Conservation (phyloP, 2,113 vertebrate genomes). For the Mastomys coucha region DNA sequence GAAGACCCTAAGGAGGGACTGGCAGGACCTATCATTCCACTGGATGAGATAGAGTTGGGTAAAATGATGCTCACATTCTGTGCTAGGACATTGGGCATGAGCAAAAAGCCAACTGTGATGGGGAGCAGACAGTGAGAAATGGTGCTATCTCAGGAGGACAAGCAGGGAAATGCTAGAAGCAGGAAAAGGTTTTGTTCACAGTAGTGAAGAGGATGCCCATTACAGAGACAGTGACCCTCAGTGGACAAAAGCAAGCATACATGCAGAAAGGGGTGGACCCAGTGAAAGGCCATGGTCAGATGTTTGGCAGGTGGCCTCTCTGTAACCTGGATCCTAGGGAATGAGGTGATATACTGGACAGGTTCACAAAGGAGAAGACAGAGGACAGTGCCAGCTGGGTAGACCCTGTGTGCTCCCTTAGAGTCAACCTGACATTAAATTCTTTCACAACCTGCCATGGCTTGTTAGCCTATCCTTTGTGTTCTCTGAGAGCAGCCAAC, state of each 20-base stretch:
- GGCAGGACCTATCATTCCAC: neutral
- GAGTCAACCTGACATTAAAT: neutral
- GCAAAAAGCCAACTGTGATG: neutral
- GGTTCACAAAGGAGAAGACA: neutral
- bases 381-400: neutral
- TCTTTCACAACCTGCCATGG: neutral
- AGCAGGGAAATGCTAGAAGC: neutral
- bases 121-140: no score
- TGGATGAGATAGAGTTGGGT: neutral
- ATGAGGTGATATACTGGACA: neutral
- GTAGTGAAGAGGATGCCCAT: neutral
- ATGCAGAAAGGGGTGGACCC: neutral
- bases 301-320: neutral
- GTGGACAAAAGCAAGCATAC: neutral
- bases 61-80: neutral
- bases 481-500: neutral
- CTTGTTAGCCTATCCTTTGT: neutral
- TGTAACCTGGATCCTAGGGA: neutral
- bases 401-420: neutral
- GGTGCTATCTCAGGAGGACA: neutral
- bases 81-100: neutral
- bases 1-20: neutral
- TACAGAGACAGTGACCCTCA: neutral
- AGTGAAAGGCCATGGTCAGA: neutral
- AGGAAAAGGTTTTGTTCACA: neutral